phyloP scores from a whole-genome alignment of 2,113 vertebrate species.

The Sinocyclocheilus maitianheensis region DNA sequence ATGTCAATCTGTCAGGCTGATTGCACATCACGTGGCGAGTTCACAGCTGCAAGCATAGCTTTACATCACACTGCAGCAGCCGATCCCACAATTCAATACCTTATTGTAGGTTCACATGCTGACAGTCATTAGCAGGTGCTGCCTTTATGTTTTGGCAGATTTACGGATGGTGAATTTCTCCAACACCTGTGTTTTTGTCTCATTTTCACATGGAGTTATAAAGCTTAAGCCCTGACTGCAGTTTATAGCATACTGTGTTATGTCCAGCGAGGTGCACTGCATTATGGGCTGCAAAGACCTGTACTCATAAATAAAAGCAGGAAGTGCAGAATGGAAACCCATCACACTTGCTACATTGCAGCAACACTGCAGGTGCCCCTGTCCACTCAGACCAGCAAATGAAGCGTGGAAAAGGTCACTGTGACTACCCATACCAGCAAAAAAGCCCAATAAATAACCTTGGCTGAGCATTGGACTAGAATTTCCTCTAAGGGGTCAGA shows the following conservation, averaged over 20 bases:
- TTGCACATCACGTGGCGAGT: background rate
- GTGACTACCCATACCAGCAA: conserved; percentile 15
- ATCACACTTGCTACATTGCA: conserved; percentile 33
- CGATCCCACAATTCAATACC: background rate
- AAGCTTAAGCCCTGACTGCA: conserved; percentile 15
- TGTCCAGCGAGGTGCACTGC: conserved; percentile 8
- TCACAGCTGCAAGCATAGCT: background rate
- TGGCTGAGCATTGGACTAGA: conserved; percentile 22
- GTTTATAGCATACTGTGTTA: background rate
- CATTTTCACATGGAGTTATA: conserved; percentile 18
- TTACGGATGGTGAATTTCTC: conserved; percentile 12
- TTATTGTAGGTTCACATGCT: background rate
- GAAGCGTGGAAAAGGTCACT: conserved; percentile 46
- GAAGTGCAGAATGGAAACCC: background rate
- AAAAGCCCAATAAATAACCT: conserved; percentile 42
- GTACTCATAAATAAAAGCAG: conserved; percentile 18
- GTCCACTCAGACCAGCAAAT: conserved; percentile 29
- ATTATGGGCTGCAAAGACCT: background rate
- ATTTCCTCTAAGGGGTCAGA: background rate
- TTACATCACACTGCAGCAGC: background rate
- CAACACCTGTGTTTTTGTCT: background rate
- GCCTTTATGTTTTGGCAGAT: conserved; percentile 18
- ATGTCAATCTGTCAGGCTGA: background rate
- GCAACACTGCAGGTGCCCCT: conserved; percentile 11
- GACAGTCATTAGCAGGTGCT: conserved; percentile 22